A percentile compares a stretch with the other conserved stretches of the same genome.
Conservation (phyloP, 2,113 vertebrate genomes). For the Oryzias javanicus region DNA sequence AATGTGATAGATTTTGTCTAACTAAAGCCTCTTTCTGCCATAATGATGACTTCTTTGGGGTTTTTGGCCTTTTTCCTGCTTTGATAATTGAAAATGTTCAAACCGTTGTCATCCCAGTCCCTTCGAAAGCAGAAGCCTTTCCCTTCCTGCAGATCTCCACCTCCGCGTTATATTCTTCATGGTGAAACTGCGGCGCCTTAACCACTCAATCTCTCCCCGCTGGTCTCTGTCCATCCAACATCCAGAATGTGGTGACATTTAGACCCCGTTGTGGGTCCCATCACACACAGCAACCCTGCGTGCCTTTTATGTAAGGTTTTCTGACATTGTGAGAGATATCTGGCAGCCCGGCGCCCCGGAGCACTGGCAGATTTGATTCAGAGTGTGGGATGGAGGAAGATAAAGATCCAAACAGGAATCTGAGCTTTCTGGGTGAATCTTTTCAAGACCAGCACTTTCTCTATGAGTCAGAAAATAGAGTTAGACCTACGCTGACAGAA, state of each 20-base stretch:
- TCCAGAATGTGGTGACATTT: conserved; percentile 30
- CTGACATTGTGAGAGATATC: conserved; percentile 16
- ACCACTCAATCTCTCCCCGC: conserved; percentile 5
- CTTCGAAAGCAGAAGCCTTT: neutral
- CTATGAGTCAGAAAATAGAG: conserved; percentile 20
- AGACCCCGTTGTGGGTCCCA: conserved; percentile 3
- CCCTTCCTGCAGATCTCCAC: conserved; percentile 6
- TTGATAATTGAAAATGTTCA: no score
- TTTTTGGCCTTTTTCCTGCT: no score
- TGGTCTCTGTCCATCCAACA: conserved; percentile 12
- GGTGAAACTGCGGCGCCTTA: conserved; percentile 43
- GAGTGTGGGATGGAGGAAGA: conserved; percentile 32
- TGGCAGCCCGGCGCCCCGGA: conserved; percentile 30
- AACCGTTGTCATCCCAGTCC: neutral
- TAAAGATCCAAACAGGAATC: conserved; percentile 59
- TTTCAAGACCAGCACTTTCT: conserved; percentile 24
- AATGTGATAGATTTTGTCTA: no score
- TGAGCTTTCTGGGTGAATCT: conserved; percentile 40
- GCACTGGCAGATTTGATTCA: conserved; percentile 31
- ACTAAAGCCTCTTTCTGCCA: no score
- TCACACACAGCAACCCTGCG: conserved; percentile 14
- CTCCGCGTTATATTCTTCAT: conserved; percentile 33
- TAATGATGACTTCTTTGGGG: no score
- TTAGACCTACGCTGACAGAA: conserved; percentile 14
- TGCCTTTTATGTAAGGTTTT: conserved; percentile 15